Conservation (phyloP, 2,888 invertebrate species). For the Pheosia gnoma region DNA sequence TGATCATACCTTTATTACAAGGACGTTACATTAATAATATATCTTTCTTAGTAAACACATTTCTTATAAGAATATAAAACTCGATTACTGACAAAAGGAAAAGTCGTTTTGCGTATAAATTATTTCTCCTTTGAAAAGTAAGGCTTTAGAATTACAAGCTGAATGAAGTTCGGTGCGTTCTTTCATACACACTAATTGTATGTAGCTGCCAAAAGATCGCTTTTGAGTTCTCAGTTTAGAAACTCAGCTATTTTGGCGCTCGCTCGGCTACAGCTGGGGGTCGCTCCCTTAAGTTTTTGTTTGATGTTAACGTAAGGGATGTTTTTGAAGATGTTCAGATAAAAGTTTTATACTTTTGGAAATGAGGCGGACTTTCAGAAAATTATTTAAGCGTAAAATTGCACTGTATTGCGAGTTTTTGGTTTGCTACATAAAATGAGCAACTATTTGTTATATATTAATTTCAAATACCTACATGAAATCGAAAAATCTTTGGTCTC, state of each 20-base stretch:
- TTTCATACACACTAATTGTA: constrained; percentile 1
- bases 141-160: not conserved
- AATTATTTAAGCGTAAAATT: not conserved
- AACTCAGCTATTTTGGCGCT: not conserved
- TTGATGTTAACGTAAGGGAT: constrained; percentile 4
- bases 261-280: not conserved
- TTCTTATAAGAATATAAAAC: not conserved
- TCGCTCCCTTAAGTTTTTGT: not conserved
- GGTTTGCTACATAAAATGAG: not conserved
- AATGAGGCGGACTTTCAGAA: not conserved
- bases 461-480: no score
- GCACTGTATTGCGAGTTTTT: not conserved
- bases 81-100: not conserved
- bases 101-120: not conserved
- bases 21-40: no score
- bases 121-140: not conserved
- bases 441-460: no score
- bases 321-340: constrained; percentile 2
- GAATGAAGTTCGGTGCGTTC: not conserved
- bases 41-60: not conserved
- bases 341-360: not conserved
- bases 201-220: not conserved
- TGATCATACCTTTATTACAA: no score
- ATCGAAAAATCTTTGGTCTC: no score
- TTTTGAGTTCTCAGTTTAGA: not conserved